Evolutionary conservation across 2,888 invertebrate genomes (phyloP).

Genomic region (Diplolepis rosae): DNA sequence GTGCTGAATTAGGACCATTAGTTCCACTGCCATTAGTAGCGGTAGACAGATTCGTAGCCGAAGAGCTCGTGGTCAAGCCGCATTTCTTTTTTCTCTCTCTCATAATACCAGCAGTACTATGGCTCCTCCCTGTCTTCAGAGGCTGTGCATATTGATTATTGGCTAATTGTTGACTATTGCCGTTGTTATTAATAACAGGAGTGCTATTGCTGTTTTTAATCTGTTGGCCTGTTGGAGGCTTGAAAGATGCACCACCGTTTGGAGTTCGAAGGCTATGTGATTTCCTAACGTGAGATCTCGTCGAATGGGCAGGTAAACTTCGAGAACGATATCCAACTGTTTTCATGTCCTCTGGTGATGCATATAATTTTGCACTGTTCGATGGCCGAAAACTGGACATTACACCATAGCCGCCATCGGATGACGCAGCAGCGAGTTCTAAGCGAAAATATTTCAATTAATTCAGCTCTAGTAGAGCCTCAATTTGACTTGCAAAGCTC

Average conservation of each 20-base stretch:
- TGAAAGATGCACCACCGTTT: slow-evolving; percentile 72
- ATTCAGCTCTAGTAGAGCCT: slow-evolving; percentile 21
- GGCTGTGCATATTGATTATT: slow-evolving; percentile 79
- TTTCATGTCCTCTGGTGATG: slow-evolving; percentile 89
- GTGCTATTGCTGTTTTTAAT: slow-evolving; percentile 43
- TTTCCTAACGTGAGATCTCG: slow-evolving; percentile 78
- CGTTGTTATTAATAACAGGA: slow-evolving; percentile 37
- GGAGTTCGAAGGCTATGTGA: slow-evolving; percentile 78
- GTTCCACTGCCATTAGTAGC: slow-evolving; percentile 50
- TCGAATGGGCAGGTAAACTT: slow-evolving; percentile 76
- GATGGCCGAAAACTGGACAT: slow-evolving; percentile 94
- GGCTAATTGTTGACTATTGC: slow-evolving; percentile 50
- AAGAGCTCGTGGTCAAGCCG: slow-evolving; percentile 69
- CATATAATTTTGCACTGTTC: slow-evolving; percentile 89
- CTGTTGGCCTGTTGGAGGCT: slow-evolving; percentile 63
- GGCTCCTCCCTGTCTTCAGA: slow-evolving; percentile 73
- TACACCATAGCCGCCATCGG: slow-evolving; percentile 76
- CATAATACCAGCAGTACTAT: slow-evolving; percentile 66
- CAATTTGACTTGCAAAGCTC: background rate
- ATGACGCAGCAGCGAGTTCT: slow-evolving; percentile 72
- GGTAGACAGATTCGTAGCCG: slow-evolving; percentile 69
- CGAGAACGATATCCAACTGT: slow-evolving; percentile 80
- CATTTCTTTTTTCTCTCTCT: slow-evolving; percentile 72
- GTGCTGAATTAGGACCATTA: slow-evolving; percentile 67
- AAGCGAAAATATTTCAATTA: slow-evolving; percentile 42